phyloP scores from a whole-genome alignment of 2,888 invertebrate species.

The Eristalinus aeneus region DNA sequence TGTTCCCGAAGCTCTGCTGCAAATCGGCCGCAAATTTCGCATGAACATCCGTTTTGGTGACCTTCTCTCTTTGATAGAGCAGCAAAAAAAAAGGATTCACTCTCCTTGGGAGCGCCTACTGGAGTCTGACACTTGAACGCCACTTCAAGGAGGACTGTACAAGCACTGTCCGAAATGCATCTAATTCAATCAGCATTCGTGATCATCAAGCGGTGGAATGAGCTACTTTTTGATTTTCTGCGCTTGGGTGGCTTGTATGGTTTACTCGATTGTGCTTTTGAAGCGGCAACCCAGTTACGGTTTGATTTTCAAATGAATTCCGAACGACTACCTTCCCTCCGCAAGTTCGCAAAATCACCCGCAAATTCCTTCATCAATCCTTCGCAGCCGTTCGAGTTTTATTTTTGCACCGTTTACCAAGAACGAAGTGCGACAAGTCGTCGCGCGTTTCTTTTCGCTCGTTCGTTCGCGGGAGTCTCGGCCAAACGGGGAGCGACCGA shows the following conservation, averaged over 20 bases:
- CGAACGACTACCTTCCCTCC: background rate
- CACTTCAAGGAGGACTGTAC: conserved; percentile 48
- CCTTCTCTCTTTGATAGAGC: background rate
- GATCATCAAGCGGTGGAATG: conserved; percentile 11
- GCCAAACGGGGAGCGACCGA: background rate
- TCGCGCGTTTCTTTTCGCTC: background rate
- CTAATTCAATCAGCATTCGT: conserved; percentile 62
- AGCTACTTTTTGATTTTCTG: conserved; percentile 33
- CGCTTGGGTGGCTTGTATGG: background rate
- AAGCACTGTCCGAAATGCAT: conserved; percentile 43
- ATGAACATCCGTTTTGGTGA: conserved; percentile 14
- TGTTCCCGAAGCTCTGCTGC: conserved; percentile 20
- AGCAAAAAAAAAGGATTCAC: conserved; percentile 3
- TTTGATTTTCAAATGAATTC: no score
- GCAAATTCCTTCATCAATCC: background rate
- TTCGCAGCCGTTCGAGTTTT: background rate
- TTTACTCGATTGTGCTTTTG: conserved; percentile 13
- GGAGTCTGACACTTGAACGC: conserved; percentile 7
- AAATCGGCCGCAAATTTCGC: conserved; percentile 31
- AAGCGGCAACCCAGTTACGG: background rate
- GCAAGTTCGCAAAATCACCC: background rate
- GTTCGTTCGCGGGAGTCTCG: background rate
- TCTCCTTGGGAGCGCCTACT: background rate
- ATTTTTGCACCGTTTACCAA: background rate
- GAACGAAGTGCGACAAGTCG: background rate